A percentile compares a stretch with the other conserved stretches of the same genome.
These are phyloP conservation scores for Varanus salvator DNA, from an alignment of 2,113 vertebrate genomes.

Conservation along the genomic window DNA sequence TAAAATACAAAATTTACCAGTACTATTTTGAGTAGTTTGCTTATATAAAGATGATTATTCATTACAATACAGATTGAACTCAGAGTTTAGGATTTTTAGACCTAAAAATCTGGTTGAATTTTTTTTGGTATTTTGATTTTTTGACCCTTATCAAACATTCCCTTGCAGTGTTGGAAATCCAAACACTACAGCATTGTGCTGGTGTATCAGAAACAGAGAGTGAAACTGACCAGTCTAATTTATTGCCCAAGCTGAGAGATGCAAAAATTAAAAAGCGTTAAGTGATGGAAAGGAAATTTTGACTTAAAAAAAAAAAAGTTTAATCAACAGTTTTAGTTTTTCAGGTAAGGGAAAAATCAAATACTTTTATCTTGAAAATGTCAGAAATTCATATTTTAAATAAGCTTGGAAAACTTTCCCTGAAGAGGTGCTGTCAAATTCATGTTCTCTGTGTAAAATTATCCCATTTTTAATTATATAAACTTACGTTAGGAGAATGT, in stretches of 20 bases:
- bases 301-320: slow-evolving; percentile 36
- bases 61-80: slow-evolving; percentile 5
- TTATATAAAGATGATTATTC: slow-evolving; percentile 29
- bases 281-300: slow-evolving; percentile 30
- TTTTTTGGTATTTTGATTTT: not conserved
- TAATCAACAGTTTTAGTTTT: not conserved
- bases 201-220: slow-evolving; percentile 25
- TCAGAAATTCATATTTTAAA: slow-evolving; percentile 6
- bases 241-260: slow-evolving; percentile 32
- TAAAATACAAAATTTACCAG: not conserved
- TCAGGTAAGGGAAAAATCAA: slow-evolving; percentile 1
- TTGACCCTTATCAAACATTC: slow-evolving; percentile 25
- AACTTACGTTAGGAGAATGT: not conserved
- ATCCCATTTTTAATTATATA: not conserved
- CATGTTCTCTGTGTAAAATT: not conserved
- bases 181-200: slow-evolving; percentile 6
- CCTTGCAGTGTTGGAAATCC: slow-evolving; percentile 35
- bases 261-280: not conserved
- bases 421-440: fast-evolving
- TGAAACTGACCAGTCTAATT: slow-evolving; percentile 4
- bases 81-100: not conserved
- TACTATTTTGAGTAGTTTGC: not conserved
- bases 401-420: not conserved
- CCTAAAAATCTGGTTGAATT: not conserved
- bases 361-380: slow-evolving; percentile 32